Evolutionary conservation across 2,888 invertebrate species (phyloP).

Genomic region (Eilema depressum): DNA sequence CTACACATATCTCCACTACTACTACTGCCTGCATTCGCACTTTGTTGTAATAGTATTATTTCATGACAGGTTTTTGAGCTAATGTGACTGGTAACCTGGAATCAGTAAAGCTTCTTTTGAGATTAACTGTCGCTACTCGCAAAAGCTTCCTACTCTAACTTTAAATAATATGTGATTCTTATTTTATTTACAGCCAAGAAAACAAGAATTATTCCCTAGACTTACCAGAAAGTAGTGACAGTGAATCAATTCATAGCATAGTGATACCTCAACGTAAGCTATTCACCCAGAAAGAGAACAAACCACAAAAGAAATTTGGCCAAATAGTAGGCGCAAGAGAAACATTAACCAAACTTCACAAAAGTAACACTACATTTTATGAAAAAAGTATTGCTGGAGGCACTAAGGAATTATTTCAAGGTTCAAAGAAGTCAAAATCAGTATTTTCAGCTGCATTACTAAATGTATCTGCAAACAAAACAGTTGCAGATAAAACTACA

Average conservation of each 20-base stretch:
- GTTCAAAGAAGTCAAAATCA: constrained; percentile 59
- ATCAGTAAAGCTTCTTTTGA: background rate
- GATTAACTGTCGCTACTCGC: background rate
- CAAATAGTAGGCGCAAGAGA: constrained; percentile 64
- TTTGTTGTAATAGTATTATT: no score
- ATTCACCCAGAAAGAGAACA: constrained; percentile 70
- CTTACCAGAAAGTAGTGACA: constrained; percentile 76
- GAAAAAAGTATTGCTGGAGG: constrained; percentile 62
- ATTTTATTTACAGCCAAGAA: constrained; percentile 67
- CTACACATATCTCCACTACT: no score
- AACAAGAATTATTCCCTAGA: constrained; percentile 66
- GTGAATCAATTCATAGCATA: constrained; percentile 78
- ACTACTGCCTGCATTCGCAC: no score
- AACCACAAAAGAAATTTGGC: constrained; percentile 61
- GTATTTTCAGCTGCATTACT: constrained; percentile 71
- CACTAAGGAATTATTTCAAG: constrained; percentile 69
- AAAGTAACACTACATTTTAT: constrained; percentile 52
- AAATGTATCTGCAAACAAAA: constrained; percentile 68
- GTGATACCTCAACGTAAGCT: constrained; percentile 74
- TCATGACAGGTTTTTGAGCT: no score
- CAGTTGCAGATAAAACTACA: constrained; percentile 65
- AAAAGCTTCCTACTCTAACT: background rate
- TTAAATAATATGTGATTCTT: background rate
- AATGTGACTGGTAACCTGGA: no score
- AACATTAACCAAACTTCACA: constrained; percentile 61